Base-by-base conservation (phyloP, 2,888 invertebrate genomes). In the Ophion costatus region DNA sequence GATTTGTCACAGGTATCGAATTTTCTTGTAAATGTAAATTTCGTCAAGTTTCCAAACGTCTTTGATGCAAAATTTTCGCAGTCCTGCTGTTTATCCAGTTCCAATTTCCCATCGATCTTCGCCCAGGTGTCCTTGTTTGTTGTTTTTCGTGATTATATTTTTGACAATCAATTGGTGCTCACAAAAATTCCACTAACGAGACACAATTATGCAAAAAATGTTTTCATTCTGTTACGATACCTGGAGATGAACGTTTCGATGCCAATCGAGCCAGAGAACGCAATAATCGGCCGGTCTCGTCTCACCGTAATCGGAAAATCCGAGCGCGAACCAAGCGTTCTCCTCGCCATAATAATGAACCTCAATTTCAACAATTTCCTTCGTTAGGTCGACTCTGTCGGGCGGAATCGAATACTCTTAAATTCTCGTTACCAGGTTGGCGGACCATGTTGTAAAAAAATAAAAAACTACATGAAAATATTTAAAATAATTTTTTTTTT, bases 1-100 rank as follows among this genome's bases (percentile, higher is more conserved):
- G 95, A 94, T 20, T 95, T 94, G 92, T 98, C 98, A 90, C 98
- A 98, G 1, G 98, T 98, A 91, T 98, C 98, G 90, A 98, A 97
- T 91, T 96, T 95, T 77, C 98, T 95, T 51, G 96, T 95, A 91
- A 97, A 98, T 1, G 96, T 96, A 91, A 98, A 96, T 87, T 96
- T 96, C 77, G 96, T 96, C 11, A 95, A 94, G 74, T 96, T 95
- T 61, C 95, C 94, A 71, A 95, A 51, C 38, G 94, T 91, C 80
- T 92, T 94, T 92, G 92, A 94, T 24, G 94, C 94, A 89, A 97
- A 96, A 22, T 95, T 93, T 5, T 95, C 93, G 90, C 98, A 98
- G 92, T 98, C 96, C 92, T 98, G 97, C 76, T 96, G 95, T 17
- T 93, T 90, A 90, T 98, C 98, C 61, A 95, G 93, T 69, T 95